These are phyloP conservation scores for Magallana angulata DNA, from an alignment of 1,140 invertebrate species.

Conservation along the genomic window DNA sequence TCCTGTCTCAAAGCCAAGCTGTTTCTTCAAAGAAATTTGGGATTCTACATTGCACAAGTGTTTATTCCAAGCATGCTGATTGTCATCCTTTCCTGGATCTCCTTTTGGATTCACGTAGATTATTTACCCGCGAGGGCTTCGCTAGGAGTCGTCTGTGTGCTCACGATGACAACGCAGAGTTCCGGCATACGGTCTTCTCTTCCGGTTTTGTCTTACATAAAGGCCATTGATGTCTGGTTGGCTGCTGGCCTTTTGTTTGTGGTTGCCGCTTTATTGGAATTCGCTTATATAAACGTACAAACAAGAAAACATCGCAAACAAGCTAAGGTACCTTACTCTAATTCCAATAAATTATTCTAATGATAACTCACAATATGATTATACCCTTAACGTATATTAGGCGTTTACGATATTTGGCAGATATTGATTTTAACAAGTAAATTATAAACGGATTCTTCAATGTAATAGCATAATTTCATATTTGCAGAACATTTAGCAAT, in stretches of 20 bases:
- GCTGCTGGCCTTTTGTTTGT: conserved; percentile 92
- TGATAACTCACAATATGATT: too few relatives aligned
- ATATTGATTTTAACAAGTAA: too few relatives aligned
- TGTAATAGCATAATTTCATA: too few relatives aligned
- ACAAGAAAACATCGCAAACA: conserved; percentile 51
- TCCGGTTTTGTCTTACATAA: conserved; percentile 82
- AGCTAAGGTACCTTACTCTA: not conserved
- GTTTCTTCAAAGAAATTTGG: conserved; percentile 89
- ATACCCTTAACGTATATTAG: too few relatives aligned
- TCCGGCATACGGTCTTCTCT: conserved; percentile 66
- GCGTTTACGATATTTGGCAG: too few relatives aligned
- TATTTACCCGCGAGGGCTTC: conserved; percentile 83
- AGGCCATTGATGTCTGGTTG: conserved; percentile 93
- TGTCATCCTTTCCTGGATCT: conserved; percentile 96
- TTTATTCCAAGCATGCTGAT: conserved; percentile 96
- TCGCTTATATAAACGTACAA: conserved; percentile 85
- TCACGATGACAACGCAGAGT: conserved; percentile 74
- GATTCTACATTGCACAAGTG: conserved; percentile 95
- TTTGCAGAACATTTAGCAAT: too few relatives aligned
- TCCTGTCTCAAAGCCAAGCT: conserved; percentile 47
- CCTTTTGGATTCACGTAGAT: conserved; percentile 90
- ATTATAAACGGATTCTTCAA: too few relatives aligned
- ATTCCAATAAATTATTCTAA: too few relatives aligned
- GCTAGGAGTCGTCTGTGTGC: conserved; percentile 79
- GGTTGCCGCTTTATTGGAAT: conserved; percentile 90